Evolutionary conservation across 2,888 invertebrate species (phyloP), one percentile per base, ranked within the genome.

Genomic region (Parnassius apollo): DNA sequence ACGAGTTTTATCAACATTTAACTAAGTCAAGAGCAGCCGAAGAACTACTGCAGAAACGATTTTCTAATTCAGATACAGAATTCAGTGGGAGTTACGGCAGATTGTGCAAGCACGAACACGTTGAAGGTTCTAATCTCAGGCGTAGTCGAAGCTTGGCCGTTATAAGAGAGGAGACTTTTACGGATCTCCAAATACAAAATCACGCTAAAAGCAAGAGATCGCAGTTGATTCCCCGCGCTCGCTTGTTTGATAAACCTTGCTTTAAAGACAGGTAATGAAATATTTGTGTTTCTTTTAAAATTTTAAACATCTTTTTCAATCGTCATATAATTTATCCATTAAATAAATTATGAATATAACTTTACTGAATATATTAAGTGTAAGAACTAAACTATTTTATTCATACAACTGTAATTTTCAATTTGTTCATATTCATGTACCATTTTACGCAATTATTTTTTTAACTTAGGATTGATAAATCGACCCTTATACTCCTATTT

Each of bases 141-240:
- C 88, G 91, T 64, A 95, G 95, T 75, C 92, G 95, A 75, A 95
- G 95, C 76, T 93, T 96, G 77, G 96, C 96, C 67, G 95, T 95
- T 66, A 95, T 96, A 80, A 93, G 95, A 79, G 96, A 96, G 81
- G 95, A 96, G 85, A 94, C 95, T 53, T 95, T 94, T 85, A 94
- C 94, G 74, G 95, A 94, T 77, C 92, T 95, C 75, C 94, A 94
- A 82, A 93, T 94, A 75, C 93, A 93, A 71, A 92, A 93, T 71
- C 93, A 93, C 80, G 93, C 93, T 69, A 93, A 93, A 73, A 93
- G 92, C 75, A 93, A 94, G 77, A 92, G 96, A 73, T 95, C 95
- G 59, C 96, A 96, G 85, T 92, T 96, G 64, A 96, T 96, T 85
- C 96, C 96, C 65, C 93, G 96, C 74, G 96, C 96, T 58, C 95